A percentile compares a stretch with the other conserved stretches of the same genome.
Conservation (phyloP, 64 coral and sea anemone species). For the Pachyseris speciosa region DNA sequence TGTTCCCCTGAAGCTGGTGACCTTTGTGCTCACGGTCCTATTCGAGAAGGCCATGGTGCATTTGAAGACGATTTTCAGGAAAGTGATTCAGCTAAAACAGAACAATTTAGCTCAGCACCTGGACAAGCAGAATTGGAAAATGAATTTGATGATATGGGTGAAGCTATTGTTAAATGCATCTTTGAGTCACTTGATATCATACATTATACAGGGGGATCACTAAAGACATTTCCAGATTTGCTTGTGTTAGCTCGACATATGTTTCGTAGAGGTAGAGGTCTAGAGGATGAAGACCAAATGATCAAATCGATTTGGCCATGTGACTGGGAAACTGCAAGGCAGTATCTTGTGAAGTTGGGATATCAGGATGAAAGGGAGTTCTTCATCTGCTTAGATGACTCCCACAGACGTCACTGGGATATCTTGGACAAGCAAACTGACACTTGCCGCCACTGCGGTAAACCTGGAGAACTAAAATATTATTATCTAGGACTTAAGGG, state of each 20-base stretch:
- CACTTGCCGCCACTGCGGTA: conserved; percentile 69
- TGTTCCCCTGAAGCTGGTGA: conserved; percentile 59
- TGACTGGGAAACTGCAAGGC: conserved; percentile 65
- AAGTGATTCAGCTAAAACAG: conserved; percentile 9
- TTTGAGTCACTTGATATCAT: conserved; percentile 78
- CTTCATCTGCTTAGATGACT: conserved; percentile 73
- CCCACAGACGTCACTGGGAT: conserved; percentile 76
- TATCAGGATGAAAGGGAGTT: conserved; percentile 86
- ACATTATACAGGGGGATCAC: conserved; percentile 71
- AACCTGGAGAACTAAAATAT: conserved; percentile 56
- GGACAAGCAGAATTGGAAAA: conserved; percentile 58
- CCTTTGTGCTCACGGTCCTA: conserved; percentile 51
- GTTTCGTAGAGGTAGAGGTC: conserved; percentile 66
- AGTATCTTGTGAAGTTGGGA: conserved; percentile 69
- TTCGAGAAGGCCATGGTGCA: conserved; percentile 35
- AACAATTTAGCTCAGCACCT: conserved; percentile 46
- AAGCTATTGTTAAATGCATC: conserved; percentile 78
- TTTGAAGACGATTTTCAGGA: conserved; percentile 63
- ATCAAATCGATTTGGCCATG: conserved; percentile 59
- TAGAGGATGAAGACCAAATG: conserved; percentile 64
- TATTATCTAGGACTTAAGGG: conserved; percentile 81
- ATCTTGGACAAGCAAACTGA: conserved; percentile 74
- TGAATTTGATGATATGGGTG: conserved; percentile 50
- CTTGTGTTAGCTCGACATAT: conserved; percentile 78
- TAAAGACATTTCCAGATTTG: conserved; percentile 80